phyloP scores from a whole-genome alignment of 2,797 vertebrate species.

The Pseudochromis fuscus region DNA sequence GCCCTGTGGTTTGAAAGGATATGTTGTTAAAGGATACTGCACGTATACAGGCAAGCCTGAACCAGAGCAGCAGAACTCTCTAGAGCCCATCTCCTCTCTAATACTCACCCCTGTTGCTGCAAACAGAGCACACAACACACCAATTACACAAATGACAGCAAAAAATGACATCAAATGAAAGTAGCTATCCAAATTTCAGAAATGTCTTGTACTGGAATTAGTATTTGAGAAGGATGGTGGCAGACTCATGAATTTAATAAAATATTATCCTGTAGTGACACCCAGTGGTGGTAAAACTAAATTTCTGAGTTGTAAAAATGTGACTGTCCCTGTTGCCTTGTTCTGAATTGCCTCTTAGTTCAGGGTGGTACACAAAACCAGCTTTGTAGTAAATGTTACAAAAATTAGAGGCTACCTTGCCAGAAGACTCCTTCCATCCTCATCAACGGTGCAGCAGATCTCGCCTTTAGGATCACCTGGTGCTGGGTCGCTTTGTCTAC shows the following conservation, averaged over 20 bases:
- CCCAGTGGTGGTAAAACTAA: not conserved
- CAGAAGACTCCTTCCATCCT: slow-evolving; percentile 87
- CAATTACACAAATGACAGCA: slow-evolving; percentile 32
- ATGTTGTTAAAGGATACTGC: slow-evolving; percentile 87
- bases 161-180: not conserved
- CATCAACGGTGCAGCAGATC: slow-evolving; percentile 77
- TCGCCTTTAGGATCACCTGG: slow-evolving; percentile 89
- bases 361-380: too few species aligned
- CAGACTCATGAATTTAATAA: not conserved
- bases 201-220: not conserved
- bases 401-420: slow-evolving; percentile 83
- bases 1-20: slow-evolving; percentile 81
- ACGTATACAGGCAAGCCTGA: slow-evolving; percentile 81
- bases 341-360: not conserved
- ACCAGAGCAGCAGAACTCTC: slow-evolving; percentile 83
- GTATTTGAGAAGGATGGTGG: not conserved
- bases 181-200: fast-evolving
- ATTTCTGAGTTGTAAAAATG: not conserved
- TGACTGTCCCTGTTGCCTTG: not conserved
- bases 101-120: slow-evolving; percentile 90
- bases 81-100: slow-evolving; percentile 87
- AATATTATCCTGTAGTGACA: not conserved
- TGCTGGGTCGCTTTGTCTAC: slow-evolving; percentile 91
- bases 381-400: fast-evolving
- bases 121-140: slow-evolving; percentile 81